Evolutionary conservation across 1,140 invertebrate species (phyloP), one percentile per base, ranked within the genome.

Genomic region (Leptestheria dahalacensis): DNA sequence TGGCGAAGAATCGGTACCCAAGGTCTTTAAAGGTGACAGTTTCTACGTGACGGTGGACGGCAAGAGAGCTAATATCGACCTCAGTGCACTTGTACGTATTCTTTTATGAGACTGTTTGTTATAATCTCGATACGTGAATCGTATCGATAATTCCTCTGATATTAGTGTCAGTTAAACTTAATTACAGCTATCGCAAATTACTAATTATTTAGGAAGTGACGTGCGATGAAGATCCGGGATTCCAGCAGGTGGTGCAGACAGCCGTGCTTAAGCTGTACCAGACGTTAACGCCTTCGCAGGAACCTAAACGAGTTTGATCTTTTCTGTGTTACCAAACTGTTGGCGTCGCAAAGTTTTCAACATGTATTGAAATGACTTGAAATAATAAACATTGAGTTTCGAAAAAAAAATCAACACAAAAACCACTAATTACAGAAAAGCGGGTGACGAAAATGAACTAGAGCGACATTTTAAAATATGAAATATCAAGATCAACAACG

Each of bases 1-100:
- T 76, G 94, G 93, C 0, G 86, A 91, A 65, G 88, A 88, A 63
- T 84, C 88, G 23, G 88, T 96, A n/a, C 89, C 89, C 0, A 95
- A 95, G 73, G 84, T 94, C 64, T 91, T 95, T 66, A 89, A 90
- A 71, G 88, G 88, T 0, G 90, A 96, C 66, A 85, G 86, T 64
- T 72, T 97, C 6, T 83, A 85, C 63, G 85, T 97, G 0, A 83
- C 79, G 0, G 87, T 96, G 0, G 85, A 91, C 69, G 83, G 82
- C 1, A 90, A 90, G 61, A 81, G 80, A 29, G 92, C 90, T 0
- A 80, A 86, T 62, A 89, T 97, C 54, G 88, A 96, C 73, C 71
- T 97, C 11, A 72, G 83, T 9, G 84, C 76, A 61, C 74, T 94
- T 73, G 86, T 88, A 73, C 70, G 72, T 69, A 48, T 33, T 61